A percentile compares a stretch with the other conserved stretches of the same genome.
phyloP scores from a whole-genome alignment of 1,140 invertebrate species.

The Elymnias hypermnestra region DNA sequence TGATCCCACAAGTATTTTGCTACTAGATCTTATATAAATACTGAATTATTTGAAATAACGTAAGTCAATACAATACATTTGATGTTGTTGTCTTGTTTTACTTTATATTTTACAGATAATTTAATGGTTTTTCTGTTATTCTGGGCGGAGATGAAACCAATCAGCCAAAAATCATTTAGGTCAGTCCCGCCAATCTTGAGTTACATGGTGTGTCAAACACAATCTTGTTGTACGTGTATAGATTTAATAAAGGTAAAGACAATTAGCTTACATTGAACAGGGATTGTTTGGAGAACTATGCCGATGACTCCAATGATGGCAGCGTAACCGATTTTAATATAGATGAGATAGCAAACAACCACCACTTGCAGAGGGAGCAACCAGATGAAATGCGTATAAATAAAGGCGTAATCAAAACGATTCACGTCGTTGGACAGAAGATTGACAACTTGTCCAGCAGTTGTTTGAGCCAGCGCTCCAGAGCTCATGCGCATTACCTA shows the following conservation, averaged over 20 bases:
- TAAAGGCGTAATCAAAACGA: slow-evolving; percentile 80
- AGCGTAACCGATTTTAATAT: slow-evolving; percentile 82
- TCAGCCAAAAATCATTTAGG: too few relatives aligned
- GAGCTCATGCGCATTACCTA: slow-evolving; percentile 80
- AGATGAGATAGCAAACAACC: slow-evolving; percentile 84
- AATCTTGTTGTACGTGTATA: too few relatives aligned
- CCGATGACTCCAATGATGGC: slow-evolving; percentile 83
- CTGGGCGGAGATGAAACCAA: too few relatives aligned
- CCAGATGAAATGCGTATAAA: slow-evolving; percentile 82
- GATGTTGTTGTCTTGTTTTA: too few relatives aligned
- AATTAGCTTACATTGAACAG: slow-evolving; percentile 78
- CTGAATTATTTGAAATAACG: too few relatives aligned
- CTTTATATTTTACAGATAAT: too few relatives aligned
- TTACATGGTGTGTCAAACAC: too few relatives aligned
- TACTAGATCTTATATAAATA: too few relatives aligned
- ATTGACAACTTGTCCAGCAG: slow-evolving; percentile 90
- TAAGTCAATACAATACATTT: too few relatives aligned
- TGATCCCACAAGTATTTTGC: too few relatives aligned
- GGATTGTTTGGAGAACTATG: slow-evolving; percentile 80
- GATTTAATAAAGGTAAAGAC: not conserved
- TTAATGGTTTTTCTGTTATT: too few relatives aligned
- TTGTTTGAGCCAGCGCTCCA: slow-evolving; percentile 83
- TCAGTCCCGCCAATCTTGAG: too few relatives aligned
- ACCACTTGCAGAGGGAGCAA: slow-evolving; percentile 83
- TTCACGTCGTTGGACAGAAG: slow-evolving; percentile 89